Conservation (phyloP, 2,113 vertebrate genomes). For the Scomber scombrus region DNA sequence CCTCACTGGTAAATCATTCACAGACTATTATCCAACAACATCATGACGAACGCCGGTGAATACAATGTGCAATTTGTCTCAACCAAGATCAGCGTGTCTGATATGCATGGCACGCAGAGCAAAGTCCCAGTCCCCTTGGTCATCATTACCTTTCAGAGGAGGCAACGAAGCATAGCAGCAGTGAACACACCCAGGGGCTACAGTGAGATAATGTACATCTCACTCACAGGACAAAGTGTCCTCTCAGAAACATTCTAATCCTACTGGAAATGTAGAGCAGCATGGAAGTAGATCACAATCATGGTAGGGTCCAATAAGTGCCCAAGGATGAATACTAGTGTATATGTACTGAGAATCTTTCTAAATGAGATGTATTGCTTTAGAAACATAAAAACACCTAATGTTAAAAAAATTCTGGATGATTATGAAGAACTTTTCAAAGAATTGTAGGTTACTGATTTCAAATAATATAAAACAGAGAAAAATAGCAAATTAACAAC, state of each 20-base stretch:
- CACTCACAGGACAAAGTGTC: slow-evolving; percentile 66
- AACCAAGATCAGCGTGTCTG: slow-evolving; percentile 59
- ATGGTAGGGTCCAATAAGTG: neutral
- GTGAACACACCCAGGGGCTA: slow-evolving; percentile 67
- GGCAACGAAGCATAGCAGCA: slow-evolving; percentile 63
- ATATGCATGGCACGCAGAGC: slow-evolving; percentile 62
- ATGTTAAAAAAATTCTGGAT: too few relatives aligned
- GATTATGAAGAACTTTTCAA: too few relatives aligned
- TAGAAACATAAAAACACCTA: too few relatives aligned
- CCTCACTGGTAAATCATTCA: slow-evolving; percentile 62
- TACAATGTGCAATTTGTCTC: slow-evolving; percentile 61
- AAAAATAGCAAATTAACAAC: too few relatives aligned
- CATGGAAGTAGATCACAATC: slow-evolving; percentile 34
- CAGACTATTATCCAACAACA: slow-evolving; percentile 51
- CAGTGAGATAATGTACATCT: slow-evolving; percentile 61
- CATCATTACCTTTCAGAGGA: slow-evolving; percentile 78
- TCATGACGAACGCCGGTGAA: slow-evolving; percentile 30
- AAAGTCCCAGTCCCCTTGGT: slow-evolving; percentile 71
- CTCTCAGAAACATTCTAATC: slow-evolving; percentile 45
- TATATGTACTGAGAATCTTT: too few relatives aligned
- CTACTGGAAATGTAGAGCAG: slow-evolving; percentile 28
- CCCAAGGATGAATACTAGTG: neutral
- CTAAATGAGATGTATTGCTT: too few relatives aligned
- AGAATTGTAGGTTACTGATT: too few relatives aligned
- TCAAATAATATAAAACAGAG: too few relatives aligned